A percentile compares a stretch with the other conserved stretches of the same genome.
These are phyloP conservation scores for Pseudorasbora parva DNA, from an alignment of 2,113 vertebrate genomes.

Conservation along the genomic window DNA sequence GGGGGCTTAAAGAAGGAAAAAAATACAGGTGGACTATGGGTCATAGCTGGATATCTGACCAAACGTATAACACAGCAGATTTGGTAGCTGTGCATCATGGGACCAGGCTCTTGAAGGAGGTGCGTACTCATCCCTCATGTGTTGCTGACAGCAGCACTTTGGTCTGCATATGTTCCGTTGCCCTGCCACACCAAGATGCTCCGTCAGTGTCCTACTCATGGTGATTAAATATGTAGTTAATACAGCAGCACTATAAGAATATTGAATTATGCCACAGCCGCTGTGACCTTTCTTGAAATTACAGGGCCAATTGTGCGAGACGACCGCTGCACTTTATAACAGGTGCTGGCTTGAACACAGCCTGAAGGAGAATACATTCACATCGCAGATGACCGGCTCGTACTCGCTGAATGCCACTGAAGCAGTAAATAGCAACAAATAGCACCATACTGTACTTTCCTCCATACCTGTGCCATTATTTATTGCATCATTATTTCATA, in stretches of 20 bases:
- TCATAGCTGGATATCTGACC: constrained; percentile 19
- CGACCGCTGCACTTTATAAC: constrained; percentile 72
- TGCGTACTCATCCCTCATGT: constrained; percentile 19
- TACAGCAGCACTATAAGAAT: constrained; percentile 73
- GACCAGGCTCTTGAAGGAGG: neutral
- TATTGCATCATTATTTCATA: constrained; percentile 21
- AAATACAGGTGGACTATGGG: neutral
- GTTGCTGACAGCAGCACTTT: constrained; percentile 35
- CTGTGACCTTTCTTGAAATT: constrained; percentile 80
- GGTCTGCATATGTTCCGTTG: constrained; percentile 47
- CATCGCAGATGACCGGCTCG: neutral
- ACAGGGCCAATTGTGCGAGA: constrained; percentile 76
- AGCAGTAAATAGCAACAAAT: neutral
- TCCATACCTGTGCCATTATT: constrained; percentile 33
- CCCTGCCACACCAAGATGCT: constrained; percentile 61
- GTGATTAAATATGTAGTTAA: constrained; percentile 81
- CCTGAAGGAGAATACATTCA: constrained; percentile 64
- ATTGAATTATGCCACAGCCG: constrained; percentile 77
- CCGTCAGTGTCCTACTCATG: constrained; percentile 60
- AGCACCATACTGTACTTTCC: neutral
- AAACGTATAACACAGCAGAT: constrained; percentile 22
- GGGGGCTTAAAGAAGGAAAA: neutral
- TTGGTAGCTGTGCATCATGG: constrained; percentile 23
- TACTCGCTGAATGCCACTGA: neutral
- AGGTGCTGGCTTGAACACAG: constrained; percentile 67